Evolutionary conservation across 1,140 invertebrate species (phyloP), one percentile per base, ranked within the genome.

Genomic region (Pissodes strobi): DNA sequence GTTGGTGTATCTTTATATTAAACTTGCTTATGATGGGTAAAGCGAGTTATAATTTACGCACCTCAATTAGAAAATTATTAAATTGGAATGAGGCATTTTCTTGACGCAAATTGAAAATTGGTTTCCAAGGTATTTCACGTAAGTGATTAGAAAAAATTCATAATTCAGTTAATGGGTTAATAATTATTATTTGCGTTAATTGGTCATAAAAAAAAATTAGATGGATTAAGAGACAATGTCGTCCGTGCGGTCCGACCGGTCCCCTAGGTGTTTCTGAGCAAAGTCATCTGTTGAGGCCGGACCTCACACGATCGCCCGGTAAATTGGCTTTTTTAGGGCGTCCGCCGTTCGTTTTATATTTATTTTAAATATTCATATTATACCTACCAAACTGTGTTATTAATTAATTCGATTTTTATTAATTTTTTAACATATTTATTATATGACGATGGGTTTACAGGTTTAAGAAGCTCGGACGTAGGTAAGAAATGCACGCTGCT

Each of bases 351-450:
- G 15, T 53, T 53, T 38, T 53, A 25, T 53, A 37, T 38, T 53
- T 38, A 38, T 38, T 53, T 38, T 38, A 38, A 53, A 53, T 53
- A 53, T 53, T 53, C 51, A 53, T 53, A 53, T 38, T 53, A 53
- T 53, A 38, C 17, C 51, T 53, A 53, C 27, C 37, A 56, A 56
- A 56, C 53, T 56, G 53, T 56, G 53, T 56, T 56, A 56, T 56
- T 56, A 56, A 56, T 56, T 56, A 56, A 56, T 56, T 56, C 53
- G 53, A 56, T 56, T 56, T 56, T 56, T 45, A 45, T 45, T 45
- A 45, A 45, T 45, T 45, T 45, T 45, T 45, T 45, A 45, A 45
- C 41, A 45, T 45, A 45, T 45, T 45, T 45, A 45, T 45, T 45
- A 45, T 45, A 45, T 45, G 41, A 19, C 41, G 41, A 45, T 56